Evolutionary conservation across 2,797 vertebrate species (phyloP).

Genomic region (Momotus momota): DNA sequence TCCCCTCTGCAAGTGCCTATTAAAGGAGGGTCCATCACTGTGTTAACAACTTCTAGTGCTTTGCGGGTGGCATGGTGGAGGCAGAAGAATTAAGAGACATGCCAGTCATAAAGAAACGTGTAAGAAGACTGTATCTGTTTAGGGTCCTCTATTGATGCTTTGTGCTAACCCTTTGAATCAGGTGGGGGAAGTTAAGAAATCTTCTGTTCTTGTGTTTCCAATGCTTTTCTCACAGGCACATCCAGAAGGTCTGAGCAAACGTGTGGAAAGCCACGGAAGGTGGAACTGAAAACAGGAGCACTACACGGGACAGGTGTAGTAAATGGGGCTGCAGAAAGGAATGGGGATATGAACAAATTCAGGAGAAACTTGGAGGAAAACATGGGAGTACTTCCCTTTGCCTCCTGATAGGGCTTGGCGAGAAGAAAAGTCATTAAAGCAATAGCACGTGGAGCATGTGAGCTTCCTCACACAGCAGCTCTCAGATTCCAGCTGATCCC

Average conservation of each 20-base stretch:
- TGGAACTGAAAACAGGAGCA: background rate
- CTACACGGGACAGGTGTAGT: fast-evolving
- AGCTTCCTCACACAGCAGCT: background rate
- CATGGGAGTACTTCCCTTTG: background rate
- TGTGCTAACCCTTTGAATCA: background rate
- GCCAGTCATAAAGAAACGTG: background rate
- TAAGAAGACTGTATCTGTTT: background rate
- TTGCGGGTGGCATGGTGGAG: background rate
- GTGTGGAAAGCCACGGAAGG: background rate
- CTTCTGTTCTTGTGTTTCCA: background rate
- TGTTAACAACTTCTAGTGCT: background rate
- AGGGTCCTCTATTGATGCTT: background rate
- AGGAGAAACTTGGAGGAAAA: background rate
- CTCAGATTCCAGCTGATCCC: background rate
- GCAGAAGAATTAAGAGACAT: background rate
- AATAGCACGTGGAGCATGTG: background rate
- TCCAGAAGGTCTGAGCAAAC: background rate
- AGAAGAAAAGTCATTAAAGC: background rate
- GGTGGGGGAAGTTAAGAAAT: background rate
- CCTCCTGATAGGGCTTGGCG: background rate
- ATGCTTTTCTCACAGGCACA: background rate
- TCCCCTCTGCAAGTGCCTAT: background rate
- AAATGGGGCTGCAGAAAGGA: background rate
- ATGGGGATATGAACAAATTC: background rate
- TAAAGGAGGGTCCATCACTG: background rate